phyloP scores from a whole-genome alignment of 1,140 invertebrate genomes.

The Sesamia nonagrioides region DNA sequence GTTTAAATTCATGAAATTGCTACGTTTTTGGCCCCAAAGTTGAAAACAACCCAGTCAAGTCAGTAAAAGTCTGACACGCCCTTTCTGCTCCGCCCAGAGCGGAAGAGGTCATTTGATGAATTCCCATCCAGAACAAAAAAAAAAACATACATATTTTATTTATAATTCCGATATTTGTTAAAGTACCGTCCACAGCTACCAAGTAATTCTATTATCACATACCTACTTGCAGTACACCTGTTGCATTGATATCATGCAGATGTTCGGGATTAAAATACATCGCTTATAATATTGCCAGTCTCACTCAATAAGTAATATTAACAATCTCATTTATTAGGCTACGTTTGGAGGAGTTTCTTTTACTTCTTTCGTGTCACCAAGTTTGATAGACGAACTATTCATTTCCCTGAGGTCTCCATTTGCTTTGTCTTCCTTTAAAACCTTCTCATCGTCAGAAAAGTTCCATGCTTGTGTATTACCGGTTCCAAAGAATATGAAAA shows the following conservation, averaged over 20 bases:
- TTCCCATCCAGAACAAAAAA: no score
- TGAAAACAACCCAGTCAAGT: no score
- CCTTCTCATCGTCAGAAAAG: constrained; percentile 63
- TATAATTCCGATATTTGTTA: no score
- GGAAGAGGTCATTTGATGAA: no score
- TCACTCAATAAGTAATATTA: neutral
- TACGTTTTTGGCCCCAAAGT: no score
- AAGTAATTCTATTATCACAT: constrained; percentile 26
- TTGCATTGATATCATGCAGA: constrained; percentile 10
- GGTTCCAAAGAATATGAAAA: constrained; percentile 91
- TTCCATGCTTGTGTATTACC: constrained; percentile 91
- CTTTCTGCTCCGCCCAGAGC: no score
- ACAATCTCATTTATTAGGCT: constrained; percentile 20
- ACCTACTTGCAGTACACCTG: constrained; percentile 21
- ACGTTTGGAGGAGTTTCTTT: constrained; percentile 76
- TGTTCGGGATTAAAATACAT: constrained; percentile 15
- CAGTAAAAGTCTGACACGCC: no score
- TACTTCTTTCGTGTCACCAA: constrained; percentile 63
- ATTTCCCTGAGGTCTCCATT: constrained; percentile 70
- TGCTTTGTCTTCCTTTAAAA: constrained; percentile 64
- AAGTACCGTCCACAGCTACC: constrained; percentile 22
- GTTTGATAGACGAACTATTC: constrained; percentile 62
- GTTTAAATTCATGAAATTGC: no score
- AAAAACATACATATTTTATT: no score
- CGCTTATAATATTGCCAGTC: constrained; percentile 7